A percentile compares a stretch with the other conserved stretches of the same genome.
Evolutionary conservation across 2,797 vertebrate genomes (phyloP).

Genomic region (Crax fasciolata): DNA sequence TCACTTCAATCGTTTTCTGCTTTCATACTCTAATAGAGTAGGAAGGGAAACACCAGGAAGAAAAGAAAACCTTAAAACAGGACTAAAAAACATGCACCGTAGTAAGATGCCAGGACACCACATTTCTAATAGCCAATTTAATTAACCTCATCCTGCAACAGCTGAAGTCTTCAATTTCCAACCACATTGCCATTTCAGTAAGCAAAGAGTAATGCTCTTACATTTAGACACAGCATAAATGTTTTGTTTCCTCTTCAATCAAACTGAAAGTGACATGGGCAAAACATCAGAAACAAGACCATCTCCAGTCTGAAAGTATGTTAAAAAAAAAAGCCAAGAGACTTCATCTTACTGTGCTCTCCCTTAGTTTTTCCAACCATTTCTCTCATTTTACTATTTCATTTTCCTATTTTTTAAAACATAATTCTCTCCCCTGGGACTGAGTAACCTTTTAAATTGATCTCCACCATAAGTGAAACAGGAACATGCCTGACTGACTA

Average conservation of each 20-base stretch:
- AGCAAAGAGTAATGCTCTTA: neutral
- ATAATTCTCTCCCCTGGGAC: neutral
- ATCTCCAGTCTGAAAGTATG: neutral
- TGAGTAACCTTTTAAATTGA: constrained; percentile 9
- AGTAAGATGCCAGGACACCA: neutral
- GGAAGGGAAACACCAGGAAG: neutral
- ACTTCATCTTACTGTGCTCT: neutral
- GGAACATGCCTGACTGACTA: neutral
- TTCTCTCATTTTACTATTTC: neutral
- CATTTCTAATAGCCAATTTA: neutral
- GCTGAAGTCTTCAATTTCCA: neutral
- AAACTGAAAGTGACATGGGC: neutral
- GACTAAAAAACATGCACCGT: neutral
- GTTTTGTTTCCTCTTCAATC: neutral
- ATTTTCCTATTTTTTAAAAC: neutral
- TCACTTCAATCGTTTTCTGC: neutral
- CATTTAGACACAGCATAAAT: neutral
- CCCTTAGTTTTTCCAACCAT: neutral
- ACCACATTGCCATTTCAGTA: neutral
- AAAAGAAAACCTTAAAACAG: neutral
- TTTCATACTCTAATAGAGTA: neutral
- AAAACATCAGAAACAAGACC: neutral
- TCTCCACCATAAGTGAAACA: neutral
- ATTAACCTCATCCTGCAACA: neutral
- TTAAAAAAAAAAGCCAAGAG: neutral